Percentiles rank a stretch among this genome's conserved stretches.
Evolutionary conservation across 2,113 vertebrate genomes (phyloP).

Genomic region (Neopipo cinnamomea): DNA sequence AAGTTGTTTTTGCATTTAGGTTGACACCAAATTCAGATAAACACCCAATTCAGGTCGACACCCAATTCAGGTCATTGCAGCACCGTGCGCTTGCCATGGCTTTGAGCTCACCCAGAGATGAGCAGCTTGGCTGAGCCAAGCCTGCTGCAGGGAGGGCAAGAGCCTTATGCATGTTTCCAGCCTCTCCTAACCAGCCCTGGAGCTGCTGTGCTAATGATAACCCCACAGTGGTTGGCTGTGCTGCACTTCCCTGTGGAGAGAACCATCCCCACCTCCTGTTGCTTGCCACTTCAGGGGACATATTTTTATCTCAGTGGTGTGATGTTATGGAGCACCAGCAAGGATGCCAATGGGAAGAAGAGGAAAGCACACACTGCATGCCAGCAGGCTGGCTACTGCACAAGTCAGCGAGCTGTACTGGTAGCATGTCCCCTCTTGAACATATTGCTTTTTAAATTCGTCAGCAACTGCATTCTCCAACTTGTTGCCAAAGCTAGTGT

Average conservation of each 20-base stretch:
- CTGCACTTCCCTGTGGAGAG: not conserved
- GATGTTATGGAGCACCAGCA: not conserved
- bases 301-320: not conserved
- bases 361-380: not conserved
- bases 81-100: fast-evolving
- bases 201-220: not conserved
- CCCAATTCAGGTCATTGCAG: not conserved
- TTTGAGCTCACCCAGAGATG: not conserved
- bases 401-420: not conserved
- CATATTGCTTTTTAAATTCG: not conserved
- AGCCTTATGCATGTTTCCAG: fast-evolving
- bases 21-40: not conserved
- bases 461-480: not conserved
- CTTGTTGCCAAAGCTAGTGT: not conserved
- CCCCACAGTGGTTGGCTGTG: not conserved
- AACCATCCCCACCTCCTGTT: not conserved
- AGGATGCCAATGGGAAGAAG: not conserved
- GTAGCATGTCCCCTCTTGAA: not conserved
- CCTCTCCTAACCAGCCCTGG: not conserved
- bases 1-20: not conserved
- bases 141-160: not conserved
- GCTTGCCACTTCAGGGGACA: not conserved
- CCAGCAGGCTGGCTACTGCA: not conserved
- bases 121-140: not conserved
- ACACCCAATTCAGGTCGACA: not conserved